Conservation (phyloP, 1,140 invertebrate species). For the Augochlora pura region DNA sequence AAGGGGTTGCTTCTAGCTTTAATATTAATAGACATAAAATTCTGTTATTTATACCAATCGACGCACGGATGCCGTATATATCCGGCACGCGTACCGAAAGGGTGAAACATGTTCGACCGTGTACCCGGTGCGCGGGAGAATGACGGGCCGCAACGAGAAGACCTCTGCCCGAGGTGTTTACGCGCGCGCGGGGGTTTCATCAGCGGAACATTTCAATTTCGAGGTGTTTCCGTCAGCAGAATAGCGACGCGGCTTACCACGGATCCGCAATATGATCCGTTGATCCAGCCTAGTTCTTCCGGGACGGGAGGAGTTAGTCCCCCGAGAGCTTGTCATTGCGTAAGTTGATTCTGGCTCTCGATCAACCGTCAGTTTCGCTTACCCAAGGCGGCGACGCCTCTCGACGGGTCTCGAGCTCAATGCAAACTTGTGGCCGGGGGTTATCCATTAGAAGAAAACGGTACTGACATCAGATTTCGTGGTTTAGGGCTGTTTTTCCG, state of each 20-base stretch:
- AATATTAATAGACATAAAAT: too few species aligned
- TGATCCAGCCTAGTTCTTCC: not conserved
- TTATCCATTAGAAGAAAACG: too few species aligned
- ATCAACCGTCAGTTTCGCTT: not conserved
- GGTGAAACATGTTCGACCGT: not conserved
- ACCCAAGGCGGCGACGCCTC: not conserved
- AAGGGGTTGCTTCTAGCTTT: too few species aligned
- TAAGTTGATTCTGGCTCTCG: slow-evolving; percentile 3
- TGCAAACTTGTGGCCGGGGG: not conserved
- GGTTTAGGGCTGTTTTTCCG: too few species aligned
- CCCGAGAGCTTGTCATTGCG: not conserved
- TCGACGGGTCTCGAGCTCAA: not conserved
- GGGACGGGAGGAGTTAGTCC: not conserved
- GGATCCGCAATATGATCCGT: slow-evolving; percentile 2
- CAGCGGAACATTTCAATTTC: not conserved
- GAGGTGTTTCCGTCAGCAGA: not conserved
- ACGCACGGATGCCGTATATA: too few species aligned
- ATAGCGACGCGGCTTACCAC: not conserved
- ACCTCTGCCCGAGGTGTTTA: not conserved
- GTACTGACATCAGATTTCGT: too few species aligned
- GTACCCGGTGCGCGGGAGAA: not conserved
- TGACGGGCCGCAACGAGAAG: not conserved
- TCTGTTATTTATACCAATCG: too few species aligned
- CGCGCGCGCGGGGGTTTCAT: not conserved
- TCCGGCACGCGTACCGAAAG: too few species aligned